Evolutionary conservation across 2,797 vertebrate genomes (phyloP), one percentile per base, ranked within the genome.

Genomic region (Phataginus tetradactyla): DNA sequence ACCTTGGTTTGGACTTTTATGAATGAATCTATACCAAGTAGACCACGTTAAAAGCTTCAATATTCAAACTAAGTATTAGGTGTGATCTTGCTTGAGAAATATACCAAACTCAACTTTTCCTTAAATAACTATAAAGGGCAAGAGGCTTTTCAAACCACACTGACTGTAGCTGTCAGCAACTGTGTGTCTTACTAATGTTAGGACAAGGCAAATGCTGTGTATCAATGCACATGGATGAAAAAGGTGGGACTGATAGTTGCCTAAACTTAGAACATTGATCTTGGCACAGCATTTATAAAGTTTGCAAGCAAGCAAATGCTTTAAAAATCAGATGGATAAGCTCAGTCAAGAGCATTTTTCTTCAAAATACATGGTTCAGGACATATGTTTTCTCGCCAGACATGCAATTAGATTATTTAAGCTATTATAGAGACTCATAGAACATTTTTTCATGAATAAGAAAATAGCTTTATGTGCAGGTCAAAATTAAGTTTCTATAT

Each of bases 401-500:
- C 27, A 72, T 64, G 29, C 27, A 64, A 59, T 79, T 92, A 64
- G 71, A 66, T 94, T 87, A 79, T 79, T 95, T 79, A 90, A 96
- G 72, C 42, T 45, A 57, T 71, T 90, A 42, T 32, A 64, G 51
- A 86, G 20, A 13, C 20, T 69, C 69, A 59, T 25, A 42, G 49
- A 61, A 7, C 37, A 25, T 86, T 92, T 96, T 93, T 72, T 14
- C 32, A 51, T 49, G 80, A 85, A 78, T 79, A 72, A 93, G 80
- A 95, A 91, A 95, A 96, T 29, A 92, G 79, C 83, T 84, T 91
- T 93, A 27, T 32, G 57, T 39, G 17, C n/a, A 42, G 64, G 84
- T 91, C 21, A 84, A 79, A 86, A 72, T 64, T 20, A 64, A 53
- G 45, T 74, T 90, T 77, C 32, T 86, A 4, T 61, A 57, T 78